Evolutionary conservation across 2,888 invertebrate species (phyloP), one percentile per base, ranked within the genome.

Genomic region (Pristionchus maxplancki): DNA sequence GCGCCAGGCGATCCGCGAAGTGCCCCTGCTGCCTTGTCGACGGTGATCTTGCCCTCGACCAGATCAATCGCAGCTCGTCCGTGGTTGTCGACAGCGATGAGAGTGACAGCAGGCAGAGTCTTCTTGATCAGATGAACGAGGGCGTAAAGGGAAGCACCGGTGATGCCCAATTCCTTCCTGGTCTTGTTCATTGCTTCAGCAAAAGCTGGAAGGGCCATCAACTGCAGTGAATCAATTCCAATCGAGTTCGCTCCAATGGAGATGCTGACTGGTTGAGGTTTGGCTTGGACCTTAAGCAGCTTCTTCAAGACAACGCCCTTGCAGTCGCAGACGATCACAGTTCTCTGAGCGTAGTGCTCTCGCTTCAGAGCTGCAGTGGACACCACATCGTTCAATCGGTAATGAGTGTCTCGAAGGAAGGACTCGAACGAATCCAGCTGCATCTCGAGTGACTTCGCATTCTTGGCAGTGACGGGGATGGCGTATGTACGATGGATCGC

Each of bases 391-490:
- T 31, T 40, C 20, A 89, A 20, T 24, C 53, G 40, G n/a, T 87
- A 50, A 1, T 50, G 1, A 1, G 89, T 82, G 31, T 81, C 44
- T 1, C 31, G 8, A 17, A 89, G 82, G 64, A 84, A 78, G 1
- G 34, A 34, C 6, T 88, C 71, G 40, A 78, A 88, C 1, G 15
- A n/a, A 6, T 89, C 86, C 28, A 85, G 34, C 6, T 88, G 62
- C 15, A 58, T 40, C 37, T 91, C 89, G 11, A 93, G 89, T 81
- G 93, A 93, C 67, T 88, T 89, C 48, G 89, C 89, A 82, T 90
- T 92, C 64, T 93, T 93, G 9, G 93, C 93, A 13, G 92, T 92
- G 15, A 93, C 87, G 17, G 93, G 93, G 31, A 93, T 50, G 89
- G 88, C 90, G 89, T 53, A 90, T 44, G 58, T 87, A 9, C n/a